Base-by-base conservation (phyloP, 2,888 invertebrate species). In the Philereme vetulata region DNA sequence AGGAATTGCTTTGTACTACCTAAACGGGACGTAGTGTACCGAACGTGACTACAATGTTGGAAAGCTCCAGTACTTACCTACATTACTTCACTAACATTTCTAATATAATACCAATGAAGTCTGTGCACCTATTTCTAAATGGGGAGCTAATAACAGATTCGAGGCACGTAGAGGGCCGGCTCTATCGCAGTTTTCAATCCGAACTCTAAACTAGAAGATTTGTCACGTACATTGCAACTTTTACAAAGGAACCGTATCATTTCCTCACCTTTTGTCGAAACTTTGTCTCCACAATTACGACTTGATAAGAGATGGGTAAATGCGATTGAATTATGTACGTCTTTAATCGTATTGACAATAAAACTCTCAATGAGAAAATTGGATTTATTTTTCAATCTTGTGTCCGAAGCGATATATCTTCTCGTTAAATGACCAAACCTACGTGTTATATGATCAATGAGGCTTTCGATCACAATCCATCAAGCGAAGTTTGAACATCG, bases 151-250 rank as follows among this genome's bases (percentile, higher is more conserved):
- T 88, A 84, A 79, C 68, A 71, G 73, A 90, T 88, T 89, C 91
- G 69, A 71, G 64, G 80, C 91, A 90, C 91, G 90, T 89, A 78
- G 72, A 69, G 62, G 77, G 72, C 80, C 78, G 80, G 84, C 84
- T 90, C 90, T 90, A 90, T 90, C 88, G 88, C 85, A 90, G 90
- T 91, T 91, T 91, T 91, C 91, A 90, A 90, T 91, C 87, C 88
- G 74, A 84, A 86, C 81, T 86, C 82, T 83, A 85, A 88, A 86
- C 86, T 86, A 82, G 86, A 84, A 89, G 90, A 91, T 89, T 90
- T 90, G 91, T 90, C 91, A 90, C 91, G 91, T 90, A 85, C 88
- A 80, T 82, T 82, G 81, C 85, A 88, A 90, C 84, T 90, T 86
- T 89, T 81, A 84, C 80, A 87, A 88, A 85, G 84, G 82, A 80